Conservation (phyloP, 1,140 invertebrate genomes). For the Euschistus heros region DNA sequence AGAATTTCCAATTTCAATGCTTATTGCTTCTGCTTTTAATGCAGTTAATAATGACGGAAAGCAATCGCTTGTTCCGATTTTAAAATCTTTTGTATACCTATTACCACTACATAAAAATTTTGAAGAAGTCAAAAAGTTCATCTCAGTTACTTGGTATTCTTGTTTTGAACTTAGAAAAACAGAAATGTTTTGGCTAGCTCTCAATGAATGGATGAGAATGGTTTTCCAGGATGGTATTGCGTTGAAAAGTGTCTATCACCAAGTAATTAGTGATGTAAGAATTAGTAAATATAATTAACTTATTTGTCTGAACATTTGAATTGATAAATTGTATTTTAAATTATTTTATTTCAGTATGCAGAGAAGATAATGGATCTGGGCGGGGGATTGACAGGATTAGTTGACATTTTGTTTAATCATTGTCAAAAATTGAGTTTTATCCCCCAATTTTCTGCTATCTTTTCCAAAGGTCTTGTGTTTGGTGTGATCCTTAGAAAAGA, state of each 20-base stretch:
- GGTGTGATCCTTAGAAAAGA: constrained; percentile 29
- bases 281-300: neutral
- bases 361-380: constrained; percentile 28
- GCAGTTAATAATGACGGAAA: constrained; percentile 29
- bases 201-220: constrained; percentile 29
- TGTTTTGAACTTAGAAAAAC: constrained; percentile 30
- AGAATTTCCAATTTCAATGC: neutral
- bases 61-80: constrained; percentile 25
- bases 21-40: constrained; percentile 26
- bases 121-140: constrained; percentile 1
- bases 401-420: constrained; percentile 26
- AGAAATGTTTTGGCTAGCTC: constrained; percentile 32
- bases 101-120: constrained; percentile 17
- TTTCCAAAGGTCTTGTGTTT: constrained; percentile 23
- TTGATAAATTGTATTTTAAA: constrained; percentile 20
- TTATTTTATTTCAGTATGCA: constrained; percentile 30
- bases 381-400: constrained; percentile 29
- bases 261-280: neutral
- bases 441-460: constrained; percentile 8
- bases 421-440: constrained; percentile 15
- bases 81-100: constrained; percentile 20
- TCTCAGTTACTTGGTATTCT: constrained; percentile 20
- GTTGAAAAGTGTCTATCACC: neutral
- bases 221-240: constrained; percentile 24
- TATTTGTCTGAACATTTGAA: constrained; percentile 1